These are phyloP conservation scores for Australoheros facetus DNA, from an alignment of 2,797 vertebrate species.

Conservation along the genomic window DNA sequence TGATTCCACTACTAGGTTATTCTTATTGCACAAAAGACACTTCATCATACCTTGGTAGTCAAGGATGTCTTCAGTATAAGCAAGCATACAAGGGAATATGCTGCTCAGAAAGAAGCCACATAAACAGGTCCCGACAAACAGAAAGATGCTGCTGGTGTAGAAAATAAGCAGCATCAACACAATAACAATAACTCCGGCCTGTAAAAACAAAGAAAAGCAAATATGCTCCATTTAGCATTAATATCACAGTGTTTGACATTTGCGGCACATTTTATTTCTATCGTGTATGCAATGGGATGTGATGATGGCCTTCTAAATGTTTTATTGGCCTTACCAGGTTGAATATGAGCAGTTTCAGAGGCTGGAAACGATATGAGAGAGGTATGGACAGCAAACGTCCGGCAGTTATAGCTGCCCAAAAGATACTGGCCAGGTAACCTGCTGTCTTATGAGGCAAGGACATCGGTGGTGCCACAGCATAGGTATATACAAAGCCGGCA, in stretches of 20 bases:
- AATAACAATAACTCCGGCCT: constrained; percentile 89
- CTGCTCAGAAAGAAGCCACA: constrained; percentile 96
- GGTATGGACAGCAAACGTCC: constrained; percentile 94
- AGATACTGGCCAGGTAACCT: constrained; percentile 93
- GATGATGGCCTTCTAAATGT: background rate
- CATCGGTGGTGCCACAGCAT: constrained; percentile 88
- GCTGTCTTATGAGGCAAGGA: constrained; percentile 88
- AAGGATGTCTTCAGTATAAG: constrained; percentile 94
- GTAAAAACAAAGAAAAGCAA: constrained; percentile 34
- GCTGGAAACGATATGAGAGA: constrained; percentile 87
- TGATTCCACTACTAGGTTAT: background rate
- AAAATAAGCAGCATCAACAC: constrained; percentile 91
- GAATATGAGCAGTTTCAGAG: constrained; percentile 88
- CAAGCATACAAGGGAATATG: constrained; percentile 94
- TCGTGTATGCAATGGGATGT: background rate
- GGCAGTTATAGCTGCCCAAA: constrained; percentile 95
- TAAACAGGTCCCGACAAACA: constrained; percentile 91
- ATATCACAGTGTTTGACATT: background rate
- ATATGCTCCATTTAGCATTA: background rate
- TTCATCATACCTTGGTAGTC: constrained; percentile 87
- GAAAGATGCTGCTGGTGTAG: constrained; percentile 84
- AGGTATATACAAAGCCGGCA: constrained; percentile 94
- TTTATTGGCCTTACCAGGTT: constrained; percentile 85
- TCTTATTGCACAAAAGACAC: background rate
- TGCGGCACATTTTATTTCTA: background rate